Conservation (phyloP, 2,888 invertebrate species). For the Anodontia alba region DNA sequence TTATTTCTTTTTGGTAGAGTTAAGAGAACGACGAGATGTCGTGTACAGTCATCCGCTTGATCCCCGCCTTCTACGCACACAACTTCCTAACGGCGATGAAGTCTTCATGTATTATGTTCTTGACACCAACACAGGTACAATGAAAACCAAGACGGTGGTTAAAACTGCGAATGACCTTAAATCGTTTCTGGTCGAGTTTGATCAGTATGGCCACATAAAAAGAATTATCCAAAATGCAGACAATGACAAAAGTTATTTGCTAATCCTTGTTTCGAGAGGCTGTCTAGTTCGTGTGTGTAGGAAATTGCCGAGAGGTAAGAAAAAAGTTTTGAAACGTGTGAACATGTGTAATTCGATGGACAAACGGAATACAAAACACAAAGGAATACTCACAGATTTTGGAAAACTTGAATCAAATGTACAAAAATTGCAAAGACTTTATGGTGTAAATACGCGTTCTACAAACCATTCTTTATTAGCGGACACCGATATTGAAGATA, state of each 20-base stretch:
- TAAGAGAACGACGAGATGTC: not conserved
- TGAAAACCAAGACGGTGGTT: not conserved
- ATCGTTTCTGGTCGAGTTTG: constrained; percentile 9
- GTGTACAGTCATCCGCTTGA: constrained; percentile 35
- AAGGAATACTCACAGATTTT: not conserved
- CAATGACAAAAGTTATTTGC: not conserved
- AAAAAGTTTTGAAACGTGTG: constrained; percentile 6
- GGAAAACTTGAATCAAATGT: not conserved
- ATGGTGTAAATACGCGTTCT: not conserved
- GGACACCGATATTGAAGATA: too few species aligned
- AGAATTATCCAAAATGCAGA: not conserved
- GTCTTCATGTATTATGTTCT: not conserved
- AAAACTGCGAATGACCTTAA: not conserved
- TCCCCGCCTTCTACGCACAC: constrained; percentile 13
- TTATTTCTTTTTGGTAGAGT: constrained; percentile 2
- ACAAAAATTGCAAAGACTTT: not conserved
- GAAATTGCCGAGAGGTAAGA: not conserved
- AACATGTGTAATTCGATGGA: not conserved
- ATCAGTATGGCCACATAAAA: constrained; percentile 14
- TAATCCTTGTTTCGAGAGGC: not conserved
- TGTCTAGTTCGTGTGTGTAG: not conserved
- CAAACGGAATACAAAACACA: not conserved
- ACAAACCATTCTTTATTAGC: not conserved
- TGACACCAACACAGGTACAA: not conserved
- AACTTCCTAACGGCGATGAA: constrained; percentile 16